Conservation (phyloP, 2,113 vertebrate species). For the Ceuthmochares aereus region DNA sequence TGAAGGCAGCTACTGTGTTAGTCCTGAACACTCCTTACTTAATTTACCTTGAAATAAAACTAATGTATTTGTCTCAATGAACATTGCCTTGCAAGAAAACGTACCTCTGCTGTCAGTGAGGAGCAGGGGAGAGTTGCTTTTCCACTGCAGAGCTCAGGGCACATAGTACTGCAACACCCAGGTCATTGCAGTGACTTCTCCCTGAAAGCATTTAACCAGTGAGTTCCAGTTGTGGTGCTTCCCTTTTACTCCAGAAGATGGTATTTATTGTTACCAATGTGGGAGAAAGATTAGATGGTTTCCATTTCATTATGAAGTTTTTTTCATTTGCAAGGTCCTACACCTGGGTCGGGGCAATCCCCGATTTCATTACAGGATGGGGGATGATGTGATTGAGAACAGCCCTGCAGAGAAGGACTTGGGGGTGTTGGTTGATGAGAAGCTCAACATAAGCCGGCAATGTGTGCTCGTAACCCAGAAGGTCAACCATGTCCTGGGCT, state of each 20-base stretch:
- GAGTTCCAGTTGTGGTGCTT: neutral
- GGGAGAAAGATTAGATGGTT: neutral
- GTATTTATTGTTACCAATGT: neutral
- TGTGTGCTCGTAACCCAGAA: no score
- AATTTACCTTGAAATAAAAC: neutral
- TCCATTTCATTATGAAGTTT: neutral
- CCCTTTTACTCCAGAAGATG: neutral
- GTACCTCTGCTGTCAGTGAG: neutral
- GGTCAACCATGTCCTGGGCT: no score
- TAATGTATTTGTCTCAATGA: rapidly evolving
- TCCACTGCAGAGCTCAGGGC: neutral
- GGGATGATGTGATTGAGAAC: no score
- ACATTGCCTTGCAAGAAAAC: neutral
- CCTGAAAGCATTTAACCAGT: neutral
- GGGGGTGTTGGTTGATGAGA: no score
- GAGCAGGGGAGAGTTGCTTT: neutral
- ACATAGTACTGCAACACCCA: neutral
- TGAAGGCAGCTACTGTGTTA: neutral
- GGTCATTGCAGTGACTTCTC: neutral
- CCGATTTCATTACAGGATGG: no score
- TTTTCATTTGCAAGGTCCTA: no score
- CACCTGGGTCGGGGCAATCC: no score
- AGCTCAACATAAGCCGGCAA: no score
- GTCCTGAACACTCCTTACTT: neutral
- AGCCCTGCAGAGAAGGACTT: no score